Evolutionary conservation across 2,797 vertebrate species (phyloP).

Genomic region (Balearica regulorum): DNA sequence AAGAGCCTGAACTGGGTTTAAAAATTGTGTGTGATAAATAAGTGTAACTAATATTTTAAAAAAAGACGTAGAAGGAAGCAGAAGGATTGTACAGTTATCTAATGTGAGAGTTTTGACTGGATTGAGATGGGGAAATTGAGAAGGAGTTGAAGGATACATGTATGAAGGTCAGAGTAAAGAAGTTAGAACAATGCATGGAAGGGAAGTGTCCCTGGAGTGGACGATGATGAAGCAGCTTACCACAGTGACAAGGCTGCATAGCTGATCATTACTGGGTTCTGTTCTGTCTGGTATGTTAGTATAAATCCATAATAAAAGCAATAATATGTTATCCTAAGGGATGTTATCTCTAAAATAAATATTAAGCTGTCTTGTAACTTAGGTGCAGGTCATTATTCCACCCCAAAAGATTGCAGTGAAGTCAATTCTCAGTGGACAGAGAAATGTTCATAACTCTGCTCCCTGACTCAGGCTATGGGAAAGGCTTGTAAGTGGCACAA

Average conservation of each 20-base stretch:
- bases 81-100: not conserved
- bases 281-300: not conserved
- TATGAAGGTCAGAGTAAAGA: not conserved
- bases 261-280: not conserved
- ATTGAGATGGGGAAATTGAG: not conserved
- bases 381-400: not conserved
- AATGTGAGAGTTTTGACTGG: not conserved
- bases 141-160: not conserved
- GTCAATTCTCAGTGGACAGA: not conserved
- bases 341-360: not conserved
- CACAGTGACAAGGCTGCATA: not conserved
- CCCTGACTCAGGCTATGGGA: not conserved
- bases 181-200: not conserved
- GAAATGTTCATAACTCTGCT: not conserved
- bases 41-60: not conserved
- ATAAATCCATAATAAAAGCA: not conserved
- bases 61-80: not conserved
- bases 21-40: not conserved
- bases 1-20: not conserved
- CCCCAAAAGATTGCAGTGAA: not conserved
- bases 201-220: not conserved
- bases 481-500: not conserved
- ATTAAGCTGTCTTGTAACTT: not conserved
- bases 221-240: not conserved
- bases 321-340: not conserved